A percentile compares a stretch with the other conserved stretches of the same genome.
Evolutionary conservation across 1,140 invertebrate genomes (phyloP).

Genomic region (Ceratina japonica): DNA sequence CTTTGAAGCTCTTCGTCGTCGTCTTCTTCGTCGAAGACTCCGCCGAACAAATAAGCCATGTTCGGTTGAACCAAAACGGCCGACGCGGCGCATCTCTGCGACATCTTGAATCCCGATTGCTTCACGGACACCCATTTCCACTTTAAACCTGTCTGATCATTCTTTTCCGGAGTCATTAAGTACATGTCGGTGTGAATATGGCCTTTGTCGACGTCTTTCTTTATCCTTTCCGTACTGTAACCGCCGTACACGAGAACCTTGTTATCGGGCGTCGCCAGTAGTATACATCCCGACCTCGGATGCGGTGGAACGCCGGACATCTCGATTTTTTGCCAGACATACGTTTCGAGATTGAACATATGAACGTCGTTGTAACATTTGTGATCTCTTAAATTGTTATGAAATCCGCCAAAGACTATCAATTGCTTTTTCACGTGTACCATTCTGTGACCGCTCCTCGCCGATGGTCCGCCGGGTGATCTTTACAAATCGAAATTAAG

Average conservation of each 20-base stretch:
- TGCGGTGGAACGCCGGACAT: constrained; percentile 83
- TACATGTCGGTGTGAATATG: constrained; percentile 91
- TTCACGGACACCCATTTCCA: constrained; percentile 89
- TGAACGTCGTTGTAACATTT: constrained; percentile 95
- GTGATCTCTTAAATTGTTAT: constrained; percentile 92
- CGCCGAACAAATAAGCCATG: constrained; percentile 87
- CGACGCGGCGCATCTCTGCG: constrained; percentile 85
- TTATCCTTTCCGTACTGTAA: constrained; percentile 89
- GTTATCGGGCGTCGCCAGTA: constrained; percentile 72
- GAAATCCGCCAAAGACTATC: constrained; percentile 94
- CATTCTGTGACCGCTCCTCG: constrained; percentile 96
- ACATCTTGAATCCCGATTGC: constrained; percentile 83
- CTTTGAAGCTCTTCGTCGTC: constrained; percentile 89
- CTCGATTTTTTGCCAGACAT: constrained; percentile 89
- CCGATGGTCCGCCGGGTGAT: constrained; percentile 87
- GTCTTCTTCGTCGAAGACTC: constrained; percentile 90
- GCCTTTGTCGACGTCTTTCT: constrained; percentile 91
- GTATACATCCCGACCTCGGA: constrained; percentile 87
- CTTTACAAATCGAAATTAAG: too few relatives aligned
- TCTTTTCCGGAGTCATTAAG: constrained; percentile 84
- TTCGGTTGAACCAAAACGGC: constrained; percentile 79
- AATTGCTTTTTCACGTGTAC: constrained; percentile 88
- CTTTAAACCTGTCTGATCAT: constrained; percentile 82
- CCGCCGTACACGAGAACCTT: constrained; percentile 91
- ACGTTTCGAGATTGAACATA: constrained; percentile 89